These are phyloP conservation scores for Cydia amplana DNA, from an alignment of 1,140 invertebrate species.

Conservation along the genomic window DNA sequence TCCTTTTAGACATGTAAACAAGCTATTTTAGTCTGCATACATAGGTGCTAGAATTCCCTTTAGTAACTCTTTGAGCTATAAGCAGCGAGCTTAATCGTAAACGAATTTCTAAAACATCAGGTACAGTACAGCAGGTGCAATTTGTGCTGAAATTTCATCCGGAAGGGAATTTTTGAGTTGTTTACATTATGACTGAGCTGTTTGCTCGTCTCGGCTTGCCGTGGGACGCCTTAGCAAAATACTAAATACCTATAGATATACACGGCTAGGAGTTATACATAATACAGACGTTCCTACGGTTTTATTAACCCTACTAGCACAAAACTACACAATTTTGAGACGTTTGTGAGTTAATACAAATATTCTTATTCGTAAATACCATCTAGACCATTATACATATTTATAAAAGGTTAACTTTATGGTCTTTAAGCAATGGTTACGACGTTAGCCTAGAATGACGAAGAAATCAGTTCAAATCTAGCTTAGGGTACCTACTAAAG, in stretches of 20 bases:
- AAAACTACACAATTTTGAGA: background rate
- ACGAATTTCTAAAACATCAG: background rate
- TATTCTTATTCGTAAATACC: no score
- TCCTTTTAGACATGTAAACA: no score
- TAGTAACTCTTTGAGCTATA: background rate
- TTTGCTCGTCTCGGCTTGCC: constrained; percentile 2
- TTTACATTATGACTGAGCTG: background rate
- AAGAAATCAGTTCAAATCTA: no score
- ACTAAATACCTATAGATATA: background rate
- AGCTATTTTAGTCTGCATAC: no score
- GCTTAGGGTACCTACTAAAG: no score
- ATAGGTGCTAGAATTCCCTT: no score
- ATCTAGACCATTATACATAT: no score
- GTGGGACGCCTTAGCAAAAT: background rate
- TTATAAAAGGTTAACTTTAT: no score
- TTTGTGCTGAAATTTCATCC: background rate
- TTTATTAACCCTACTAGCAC: no score
- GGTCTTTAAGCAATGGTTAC: no score
- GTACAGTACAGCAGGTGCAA: background rate
- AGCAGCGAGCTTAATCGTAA: background rate
- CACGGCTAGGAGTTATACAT: background rate
- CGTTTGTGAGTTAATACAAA: no score
- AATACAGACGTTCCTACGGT: background rate
- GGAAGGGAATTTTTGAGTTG: background rate
- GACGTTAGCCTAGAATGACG: no score